phyloP scores from a whole-genome alignment of 1,140 invertebrate species.

The Lysiphlebus fabarum region DNA sequence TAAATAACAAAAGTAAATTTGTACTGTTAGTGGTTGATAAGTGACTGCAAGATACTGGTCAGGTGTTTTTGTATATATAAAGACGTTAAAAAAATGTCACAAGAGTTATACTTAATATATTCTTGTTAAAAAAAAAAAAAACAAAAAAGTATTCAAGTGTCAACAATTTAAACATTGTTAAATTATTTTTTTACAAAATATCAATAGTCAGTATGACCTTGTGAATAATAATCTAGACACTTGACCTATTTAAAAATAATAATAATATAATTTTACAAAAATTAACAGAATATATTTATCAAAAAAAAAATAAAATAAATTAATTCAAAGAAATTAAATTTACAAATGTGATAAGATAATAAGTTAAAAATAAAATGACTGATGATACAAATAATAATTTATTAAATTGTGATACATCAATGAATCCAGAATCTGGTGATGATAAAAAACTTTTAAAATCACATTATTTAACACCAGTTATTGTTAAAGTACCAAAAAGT shows the following conservation, averaged over 20 bases:
- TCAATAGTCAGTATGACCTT: too few relatives aligned
- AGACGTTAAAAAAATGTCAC: constrained; percentile 27
- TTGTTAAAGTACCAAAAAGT: constrained; percentile 34
- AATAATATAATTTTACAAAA: too few relatives aligned
- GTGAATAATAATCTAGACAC: background rate
- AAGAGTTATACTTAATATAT: constrained; percentile 5
- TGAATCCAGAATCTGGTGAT: constrained; percentile 31
- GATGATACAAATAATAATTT: constrained; percentile 25
- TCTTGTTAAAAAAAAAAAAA: too few relatives aligned
- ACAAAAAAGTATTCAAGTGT: too few relatives aligned
- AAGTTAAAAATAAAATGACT: constrained; percentile 27
- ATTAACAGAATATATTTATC: too few relatives aligned
- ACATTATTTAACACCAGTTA: constrained; percentile 26
- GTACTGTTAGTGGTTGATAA: constrained; percentile 39
- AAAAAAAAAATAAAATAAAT: constrained; percentile 12
- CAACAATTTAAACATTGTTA: too few relatives aligned
- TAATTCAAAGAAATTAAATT: background rate
- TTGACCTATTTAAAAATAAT: background rate
- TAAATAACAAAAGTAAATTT: constrained; percentile 40
- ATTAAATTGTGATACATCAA: constrained; percentile 20
- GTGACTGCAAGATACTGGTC: constrained; percentile 30
- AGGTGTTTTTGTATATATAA: constrained; percentile 32
- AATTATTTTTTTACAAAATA: too few relatives aligned
- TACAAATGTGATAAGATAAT: background rate
- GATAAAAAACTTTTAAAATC: constrained; percentile 37